Evolutionary conservation across 1,140 invertebrate genomes (phyloP).

Genomic region (Camponotus pennsylvanicus): DNA sequence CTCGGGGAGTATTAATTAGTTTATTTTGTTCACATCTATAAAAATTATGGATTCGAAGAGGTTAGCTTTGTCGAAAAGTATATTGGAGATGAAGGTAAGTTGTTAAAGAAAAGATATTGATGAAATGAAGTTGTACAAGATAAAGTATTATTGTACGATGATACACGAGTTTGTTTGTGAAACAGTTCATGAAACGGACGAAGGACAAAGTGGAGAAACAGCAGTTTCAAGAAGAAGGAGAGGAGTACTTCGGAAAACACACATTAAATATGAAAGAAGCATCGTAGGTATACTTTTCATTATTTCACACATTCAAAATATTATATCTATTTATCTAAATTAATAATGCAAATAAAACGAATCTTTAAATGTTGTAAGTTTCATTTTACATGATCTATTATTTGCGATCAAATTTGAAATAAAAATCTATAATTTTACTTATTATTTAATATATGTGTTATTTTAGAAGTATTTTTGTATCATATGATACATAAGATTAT

Average conservation of each 20-base stretch:
- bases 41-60: constrained; percentile 73
- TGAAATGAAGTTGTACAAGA: neutral
- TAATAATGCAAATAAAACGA: constrained; percentile 5
- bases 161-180: constrained; percentile 43
- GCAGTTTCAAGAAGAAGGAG: constrained; percentile 90
- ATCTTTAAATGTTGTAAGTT: neutral
- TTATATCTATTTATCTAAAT: neutral
- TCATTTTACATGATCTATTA: too few species aligned
- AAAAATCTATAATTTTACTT: too few species aligned
- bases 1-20: neutral
- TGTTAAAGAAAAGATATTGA: neutral
- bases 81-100: constrained; percentile 90
- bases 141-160: neutral
- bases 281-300: constrained; percentile 83
- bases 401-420: too few species aligned
- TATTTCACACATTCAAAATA: constrained; percentile 1
- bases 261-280: constrained; percentile 86
- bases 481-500: neutral
- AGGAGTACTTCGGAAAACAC: constrained; percentile 88
- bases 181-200: constrained; percentile 95
- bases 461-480: too few species aligned
- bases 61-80: constrained; percentile 89
- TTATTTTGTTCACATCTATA: neutral
- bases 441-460: too few species aligned
- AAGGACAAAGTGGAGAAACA: constrained; percentile 93